Evolutionary conservation across 2,888 invertebrate species (phyloP).

Genomic region (Anorthoa munda): DNA sequence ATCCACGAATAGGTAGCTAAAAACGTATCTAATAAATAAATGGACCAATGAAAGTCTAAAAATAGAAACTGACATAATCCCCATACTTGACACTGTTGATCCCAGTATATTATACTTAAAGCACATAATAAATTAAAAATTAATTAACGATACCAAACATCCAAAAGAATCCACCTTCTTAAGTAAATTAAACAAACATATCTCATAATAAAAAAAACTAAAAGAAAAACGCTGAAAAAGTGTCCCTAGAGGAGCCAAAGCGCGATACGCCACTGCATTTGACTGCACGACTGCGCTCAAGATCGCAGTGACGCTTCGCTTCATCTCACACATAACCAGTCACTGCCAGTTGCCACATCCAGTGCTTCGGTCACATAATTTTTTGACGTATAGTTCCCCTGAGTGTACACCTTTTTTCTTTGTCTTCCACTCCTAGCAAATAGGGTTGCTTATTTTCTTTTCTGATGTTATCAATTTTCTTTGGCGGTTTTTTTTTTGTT

Average conservation of each 20-base stretch:
- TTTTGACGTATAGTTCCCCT: constrained; percentile 82
- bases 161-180: neutral
- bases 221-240: constrained; percentile 17
- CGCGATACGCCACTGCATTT: constrained; percentile 52
- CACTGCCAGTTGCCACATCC: constrained; percentile 44
- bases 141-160: neutral
- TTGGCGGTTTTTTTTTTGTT: constrained; percentile 10
- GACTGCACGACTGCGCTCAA: constrained; percentile 58
- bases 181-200: neutral
- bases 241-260: constrained; percentile 31
- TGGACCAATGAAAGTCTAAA: neutral
- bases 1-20: neutral
- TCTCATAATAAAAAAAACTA: constrained; percentile 1
- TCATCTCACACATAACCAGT: constrained; percentile 42
- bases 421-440: constrained; percentile 74
- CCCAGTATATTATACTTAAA: too few species aligned
- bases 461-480: constrained; percentile 55
- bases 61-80: neutral
- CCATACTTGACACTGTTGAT: too few species aligned
- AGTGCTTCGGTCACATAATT: constrained; percentile 79
- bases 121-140: neutral
- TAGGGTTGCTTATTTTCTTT: constrained; percentile 77
- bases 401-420: constrained; percentile 81
- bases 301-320: constrained; percentile 32
- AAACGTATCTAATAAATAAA: neutral